These are phyloP conservation scores for Dolichallabes microphthalmus DNA, from an alignment of 2,113 vertebrate species.

Conservation along the genomic window DNA sequence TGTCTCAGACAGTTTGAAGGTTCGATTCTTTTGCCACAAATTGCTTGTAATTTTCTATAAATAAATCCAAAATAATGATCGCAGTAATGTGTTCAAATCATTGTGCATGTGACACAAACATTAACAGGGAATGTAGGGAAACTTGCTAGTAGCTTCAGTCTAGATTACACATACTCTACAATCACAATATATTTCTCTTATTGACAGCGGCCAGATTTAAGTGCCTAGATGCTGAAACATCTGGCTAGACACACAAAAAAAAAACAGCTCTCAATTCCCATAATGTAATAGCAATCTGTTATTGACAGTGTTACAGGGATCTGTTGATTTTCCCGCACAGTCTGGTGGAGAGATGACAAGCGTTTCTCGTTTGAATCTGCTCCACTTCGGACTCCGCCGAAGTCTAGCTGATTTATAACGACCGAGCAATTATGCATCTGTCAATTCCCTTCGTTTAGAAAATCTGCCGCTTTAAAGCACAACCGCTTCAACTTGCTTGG, in stretches of 20 bases:
- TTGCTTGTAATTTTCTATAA: neutral
- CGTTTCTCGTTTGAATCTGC: conserved; percentile 16
- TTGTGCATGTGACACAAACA: neutral
- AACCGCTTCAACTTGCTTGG: conserved; percentile 15
- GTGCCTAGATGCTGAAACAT: conserved; percentile 24
- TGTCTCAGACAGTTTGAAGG: neutral
- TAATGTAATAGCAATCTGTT: conserved; percentile 15
- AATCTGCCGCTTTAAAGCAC: conserved; percentile 12
- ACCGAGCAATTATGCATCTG: conserved; percentile 23
- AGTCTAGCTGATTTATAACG: conserved; percentile 10
- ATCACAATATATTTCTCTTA: neutral
- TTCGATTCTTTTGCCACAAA: neutral
- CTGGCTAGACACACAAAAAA: neutral
- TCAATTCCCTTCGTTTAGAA: conserved; percentile 32
- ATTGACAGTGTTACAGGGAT: conserved; percentile 6
- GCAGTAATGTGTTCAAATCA: neutral
- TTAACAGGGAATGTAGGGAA: no score
- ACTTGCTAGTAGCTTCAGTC: neutral
- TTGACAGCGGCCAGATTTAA: conserved; percentile 9
- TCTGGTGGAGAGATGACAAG: conserved; percentile 35
- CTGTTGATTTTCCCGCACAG: conserved; percentile 25
- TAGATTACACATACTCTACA: neutral
- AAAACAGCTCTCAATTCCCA: conserved; percentile 8
- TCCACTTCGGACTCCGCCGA: conserved; percentile 10
- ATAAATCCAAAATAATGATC: conserved; percentile 5